Base-by-base conservation (phyloP, 2,888 invertebrate genomes). In the Leptinotarsa juncta region DNA sequence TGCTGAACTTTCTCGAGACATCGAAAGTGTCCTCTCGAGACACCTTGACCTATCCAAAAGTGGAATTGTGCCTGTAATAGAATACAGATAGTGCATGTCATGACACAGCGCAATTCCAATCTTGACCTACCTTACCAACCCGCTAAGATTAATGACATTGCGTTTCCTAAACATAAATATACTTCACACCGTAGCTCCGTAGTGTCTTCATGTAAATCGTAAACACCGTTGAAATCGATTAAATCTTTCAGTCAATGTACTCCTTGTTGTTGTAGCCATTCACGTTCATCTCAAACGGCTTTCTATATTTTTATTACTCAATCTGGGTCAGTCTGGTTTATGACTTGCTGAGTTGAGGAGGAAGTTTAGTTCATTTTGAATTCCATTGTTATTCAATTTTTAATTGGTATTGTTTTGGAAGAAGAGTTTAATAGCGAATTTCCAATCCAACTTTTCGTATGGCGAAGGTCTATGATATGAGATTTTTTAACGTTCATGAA, bases 71-170 rank as follows among this genome's bases (percentile, higher is more conserved):
- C 79, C 77, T 78, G 77, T 81, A 83, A 82, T 80, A 83, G 81
- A 83, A 83, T 81, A 80, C 75, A 81, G 81, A 83, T 82, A 83
- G 82, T 83, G 82, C 81, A 83, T 82, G 83, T 81, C 84, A 85
- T 86, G 86, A 86, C 84, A 83, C 81, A 81, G 84, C 85, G 83
- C 83, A 86, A 85, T 85, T 80, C 81, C 81, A 79, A 72, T 76
- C 83, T 82, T 82, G 85, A 86, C 86, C 86, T 86, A 82, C 83
- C 85, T 81, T 80, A 85, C 84, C 83, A 79, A 80, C 79, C 82
- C 81, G 81, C 72, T 78, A 85, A 86, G 86, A 86, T 86, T 86
- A 86, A 86, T 86, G 86, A 86, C 85, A 84, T 83, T 80, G 83
- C 78, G 72, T 79, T 77, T 78, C 74, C 77, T 79, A 79, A 77